Conservation (phyloP, 64 coral and sea anemone genomes). For the Dendrophyllia cribrosa region DNA sequence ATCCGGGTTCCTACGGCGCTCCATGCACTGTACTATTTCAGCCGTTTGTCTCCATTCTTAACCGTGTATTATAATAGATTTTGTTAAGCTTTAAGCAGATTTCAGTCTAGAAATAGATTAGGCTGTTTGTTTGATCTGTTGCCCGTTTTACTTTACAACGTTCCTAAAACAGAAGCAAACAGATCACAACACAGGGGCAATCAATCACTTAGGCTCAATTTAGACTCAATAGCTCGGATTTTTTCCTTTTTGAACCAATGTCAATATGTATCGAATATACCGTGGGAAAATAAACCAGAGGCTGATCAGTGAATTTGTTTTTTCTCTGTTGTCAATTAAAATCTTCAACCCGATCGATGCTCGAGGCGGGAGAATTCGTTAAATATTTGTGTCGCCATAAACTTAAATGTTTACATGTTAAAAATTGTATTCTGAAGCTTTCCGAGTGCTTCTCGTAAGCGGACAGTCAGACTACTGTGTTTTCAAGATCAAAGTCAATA, state of each 20-base stretch:
- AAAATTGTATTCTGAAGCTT: background rate
- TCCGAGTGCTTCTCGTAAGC: constrained; percentile 1
- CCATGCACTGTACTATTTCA: constrained; percentile 15
- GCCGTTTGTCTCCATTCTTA: constrained; percentile 26
- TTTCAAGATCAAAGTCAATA: constrained; percentile 58
- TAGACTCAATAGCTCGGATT: constrained; percentile 21
- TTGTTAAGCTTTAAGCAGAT: constrained; percentile 50
- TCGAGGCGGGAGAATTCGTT: constrained; percentile 16
- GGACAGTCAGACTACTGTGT: constrained; percentile 2
- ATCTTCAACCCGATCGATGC: background rate
- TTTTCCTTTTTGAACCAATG: constrained; percentile 29
- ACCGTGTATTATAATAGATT: constrained; percentile 50
- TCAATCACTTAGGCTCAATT: constrained; percentile 59
- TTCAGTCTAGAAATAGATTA: constrained; percentile 61
- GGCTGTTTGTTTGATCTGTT: constrained; percentile 60
- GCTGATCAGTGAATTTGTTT: background rate
- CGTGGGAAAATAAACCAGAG: constrained; percentile 59
- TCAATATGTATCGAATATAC: constrained; percentile 62
- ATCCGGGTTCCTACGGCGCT: background rate
- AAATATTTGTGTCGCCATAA: constrained; percentile 41
- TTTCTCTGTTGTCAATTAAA: background rate
- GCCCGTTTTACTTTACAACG: constrained; percentile 24
- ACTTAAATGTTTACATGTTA: constrained; percentile 26
- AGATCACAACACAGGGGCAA: constrained; percentile 41
- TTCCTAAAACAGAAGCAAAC: constrained; percentile 56